Evolutionary conservation across 2,113 vertebrate genomes (phyloP).

Genomic region (Anguilla rostrata): DNA sequence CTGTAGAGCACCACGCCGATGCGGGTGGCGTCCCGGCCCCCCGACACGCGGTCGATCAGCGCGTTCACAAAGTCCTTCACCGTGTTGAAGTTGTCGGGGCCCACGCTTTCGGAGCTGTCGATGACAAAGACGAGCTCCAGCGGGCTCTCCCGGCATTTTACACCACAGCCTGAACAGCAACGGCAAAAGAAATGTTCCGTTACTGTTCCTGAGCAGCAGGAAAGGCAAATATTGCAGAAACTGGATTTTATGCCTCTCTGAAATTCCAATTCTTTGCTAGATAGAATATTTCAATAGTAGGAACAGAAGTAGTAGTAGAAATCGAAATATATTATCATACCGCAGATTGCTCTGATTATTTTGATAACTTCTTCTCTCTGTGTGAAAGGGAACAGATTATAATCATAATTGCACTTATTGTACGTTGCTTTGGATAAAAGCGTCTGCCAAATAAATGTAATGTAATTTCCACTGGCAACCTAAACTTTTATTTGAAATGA

Average conservation of each 20-base stretch:
- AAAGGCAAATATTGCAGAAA: not conserved
- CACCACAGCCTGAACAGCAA: conserved; percentile 65
- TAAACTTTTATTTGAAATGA: not conserved
- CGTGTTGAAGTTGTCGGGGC: conserved; percentile 78
- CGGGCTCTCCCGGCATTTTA: conserved; percentile 66
- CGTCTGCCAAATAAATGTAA: not conserved
- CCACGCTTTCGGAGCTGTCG: conserved; percentile 87
- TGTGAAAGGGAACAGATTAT: conserved; percentile 6
- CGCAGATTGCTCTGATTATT: conserved; percentile 83
- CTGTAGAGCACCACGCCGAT: conserved; percentile 83
- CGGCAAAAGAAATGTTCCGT: not conserved
- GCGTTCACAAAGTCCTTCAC: conserved; percentile 80
- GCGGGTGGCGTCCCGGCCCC: conserved; percentile 55
- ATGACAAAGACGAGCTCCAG: conserved; percentile 85
- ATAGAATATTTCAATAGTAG: not conserved
- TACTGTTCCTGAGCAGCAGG: not conserved
- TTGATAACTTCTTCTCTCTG: conserved; percentile 84
- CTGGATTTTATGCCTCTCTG: not conserved
- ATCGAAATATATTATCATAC: conserved; percentile 62
- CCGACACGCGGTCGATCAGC: conserved; percentile 66
- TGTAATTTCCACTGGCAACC: not conserved
- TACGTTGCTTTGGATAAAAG: no score
- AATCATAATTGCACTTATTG: not conserved
- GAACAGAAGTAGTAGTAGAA: not conserved
- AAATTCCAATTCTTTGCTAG: not conserved